These are phyloP conservation scores for Globia sparganii DNA, from an alignment of 2,888 invertebrate species.

Conservation along the genomic window DNA sequence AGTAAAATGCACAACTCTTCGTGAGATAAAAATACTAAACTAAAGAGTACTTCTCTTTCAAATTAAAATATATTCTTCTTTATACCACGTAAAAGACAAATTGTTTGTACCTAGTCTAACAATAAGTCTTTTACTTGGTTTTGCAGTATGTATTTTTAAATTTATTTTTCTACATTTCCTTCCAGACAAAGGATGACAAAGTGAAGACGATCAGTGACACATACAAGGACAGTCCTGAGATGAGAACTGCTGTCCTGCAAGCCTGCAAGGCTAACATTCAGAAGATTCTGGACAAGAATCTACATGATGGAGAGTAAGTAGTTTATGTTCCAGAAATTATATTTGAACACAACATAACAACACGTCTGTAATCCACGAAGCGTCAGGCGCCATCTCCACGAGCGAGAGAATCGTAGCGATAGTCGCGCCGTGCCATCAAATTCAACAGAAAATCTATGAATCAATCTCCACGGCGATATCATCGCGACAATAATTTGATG, in stretches of 20 bases:
- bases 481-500: too few species aligned
- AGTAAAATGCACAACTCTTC: too few species aligned
- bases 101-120: background rate
- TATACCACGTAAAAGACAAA: background rate
- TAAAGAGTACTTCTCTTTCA: background rate
- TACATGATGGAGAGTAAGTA: conserved; percentile 91
- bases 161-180: conserved; percentile 41
- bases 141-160: background rate
- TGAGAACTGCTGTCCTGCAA: conserved; percentile 93
- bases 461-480: too few species aligned
- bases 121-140: background rate
- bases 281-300: conserved; percentile 93
- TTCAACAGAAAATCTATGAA: too few species aligned
- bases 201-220: conserved; percentile 93
- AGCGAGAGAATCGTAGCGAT: too few species aligned
- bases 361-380: background rate
- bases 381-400: too few species aligned
- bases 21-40: too few species aligned
- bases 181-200: conserved; percentile 92
- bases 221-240: conserved; percentile 91
- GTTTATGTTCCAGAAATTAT: background rate
- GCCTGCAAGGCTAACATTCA: conserved; percentile 93
- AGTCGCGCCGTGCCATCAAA: too few species aligned
- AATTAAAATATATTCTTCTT: background rate
- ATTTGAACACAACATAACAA: background rate